Conservation (phyloP, 2,888 invertebrate species). For the Pammene fasciana region DNA sequence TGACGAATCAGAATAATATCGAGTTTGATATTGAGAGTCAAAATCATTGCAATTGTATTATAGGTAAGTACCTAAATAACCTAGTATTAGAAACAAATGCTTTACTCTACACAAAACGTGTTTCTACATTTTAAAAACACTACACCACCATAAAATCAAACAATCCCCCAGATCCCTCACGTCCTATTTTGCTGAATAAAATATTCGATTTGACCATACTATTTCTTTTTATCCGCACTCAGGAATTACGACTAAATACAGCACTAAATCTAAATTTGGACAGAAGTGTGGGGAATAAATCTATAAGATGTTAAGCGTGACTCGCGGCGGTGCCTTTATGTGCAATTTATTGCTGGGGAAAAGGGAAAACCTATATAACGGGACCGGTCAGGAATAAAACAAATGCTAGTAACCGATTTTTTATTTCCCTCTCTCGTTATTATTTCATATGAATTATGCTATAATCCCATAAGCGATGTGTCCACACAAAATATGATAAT, state of each 20-base stretch:
- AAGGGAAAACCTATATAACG: slow-evolving; percentile 59
- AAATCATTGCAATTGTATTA: too few species aligned
- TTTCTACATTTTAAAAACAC: background rate
- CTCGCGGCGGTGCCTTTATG: slow-evolving; percentile 73
- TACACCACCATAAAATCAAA: slow-evolving; percentile 31
- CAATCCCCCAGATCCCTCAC: slow-evolving; percentile 29
- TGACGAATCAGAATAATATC: too few species aligned
- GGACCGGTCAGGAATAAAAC: slow-evolving; percentile 42
- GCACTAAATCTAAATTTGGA: slow-evolving; percentile 82
- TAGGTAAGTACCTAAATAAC: too few species aligned
- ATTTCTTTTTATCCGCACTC: slow-evolving; percentile 57
- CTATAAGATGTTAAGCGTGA: slow-evolving; percentile 81
- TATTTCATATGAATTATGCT: background rate
- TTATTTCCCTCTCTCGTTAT: slow-evolving; percentile 1
- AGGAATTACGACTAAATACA: slow-evolving; percentile 74
- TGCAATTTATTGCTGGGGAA: slow-evolving; percentile 77
- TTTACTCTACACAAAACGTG: too few species aligned
- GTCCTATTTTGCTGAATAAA: slow-evolving; percentile 40
- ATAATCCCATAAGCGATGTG: background rate
- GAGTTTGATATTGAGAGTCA: too few species aligned
- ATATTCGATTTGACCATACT: slow-evolving; percentile 43
- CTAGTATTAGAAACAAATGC: too few species aligned
- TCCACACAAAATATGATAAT: background rate
- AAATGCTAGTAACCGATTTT: slow-evolving; percentile 29
- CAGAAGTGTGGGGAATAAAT: slow-evolving; percentile 81